These are phyloP conservation scores for Lasioglossum pauxillum DNA, from an alignment of 2,888 invertebrate genomes.

Conservation along the genomic window DNA sequence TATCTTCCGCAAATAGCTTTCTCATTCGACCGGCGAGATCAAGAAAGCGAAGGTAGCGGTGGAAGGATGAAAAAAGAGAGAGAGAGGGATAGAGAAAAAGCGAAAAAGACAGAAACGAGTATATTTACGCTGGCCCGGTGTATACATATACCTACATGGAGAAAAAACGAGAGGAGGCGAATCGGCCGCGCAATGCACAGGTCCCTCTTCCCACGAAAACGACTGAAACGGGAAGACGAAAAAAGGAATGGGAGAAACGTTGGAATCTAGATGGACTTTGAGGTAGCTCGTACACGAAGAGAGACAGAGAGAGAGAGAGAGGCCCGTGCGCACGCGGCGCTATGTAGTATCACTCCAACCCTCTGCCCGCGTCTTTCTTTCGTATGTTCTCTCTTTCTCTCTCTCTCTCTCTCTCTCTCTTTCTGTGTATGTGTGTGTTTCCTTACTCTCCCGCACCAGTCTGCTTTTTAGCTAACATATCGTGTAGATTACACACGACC, in stretches of 20 bases:
- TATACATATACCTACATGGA: background rate
- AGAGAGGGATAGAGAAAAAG: background rate
- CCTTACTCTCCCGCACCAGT: constrained; percentile 11
- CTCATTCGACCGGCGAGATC: constrained; percentile 66
- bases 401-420: background rate
- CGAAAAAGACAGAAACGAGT: constrained; percentile 14
- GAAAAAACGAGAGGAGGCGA: constrained; percentile 10
- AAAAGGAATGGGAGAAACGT: constrained; percentile 44
- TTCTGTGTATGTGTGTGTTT: background rate
- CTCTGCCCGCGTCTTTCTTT: background rate
- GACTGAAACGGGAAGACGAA: constrained; percentile 46
- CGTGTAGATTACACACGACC: constrained; percentile 63
- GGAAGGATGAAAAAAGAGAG: constrained; percentile 7
- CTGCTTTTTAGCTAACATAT: constrained; percentile 53
- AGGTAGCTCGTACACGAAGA: constrained; percentile 47
- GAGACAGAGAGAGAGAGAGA: constrained; percentile 7
- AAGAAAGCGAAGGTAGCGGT: constrained; percentile 55
- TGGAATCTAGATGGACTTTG: constrained; percentile 63
- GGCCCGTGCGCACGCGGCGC: constrained; percentile 39
- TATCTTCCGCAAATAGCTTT: constrained; percentile 76
- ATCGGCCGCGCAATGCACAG: constrained; percentile 39
- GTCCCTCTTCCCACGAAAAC: constrained; percentile 45
- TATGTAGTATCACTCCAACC: constrained; percentile 33
- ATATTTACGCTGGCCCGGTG: constrained; percentile 47
- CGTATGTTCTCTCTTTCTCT: background rate